Evolutionary conservation across 2,113 vertebrate species (phyloP).

Genomic region (Labeo rohita): DNA sequence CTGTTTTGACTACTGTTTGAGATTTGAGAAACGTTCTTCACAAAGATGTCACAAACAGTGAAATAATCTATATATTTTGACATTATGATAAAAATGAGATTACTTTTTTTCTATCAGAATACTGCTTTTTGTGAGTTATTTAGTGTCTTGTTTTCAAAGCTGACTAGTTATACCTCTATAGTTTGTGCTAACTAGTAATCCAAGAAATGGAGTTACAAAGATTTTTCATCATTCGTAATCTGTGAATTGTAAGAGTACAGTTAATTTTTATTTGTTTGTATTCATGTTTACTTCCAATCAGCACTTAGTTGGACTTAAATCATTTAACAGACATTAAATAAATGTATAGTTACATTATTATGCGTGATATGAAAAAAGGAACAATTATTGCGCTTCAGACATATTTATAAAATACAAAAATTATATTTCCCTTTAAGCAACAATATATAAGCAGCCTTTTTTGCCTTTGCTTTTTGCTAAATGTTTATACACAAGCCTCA

Average conservation of each 20-base stretch:
- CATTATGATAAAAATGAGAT: background rate
- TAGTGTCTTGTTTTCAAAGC: conserved; percentile 10
- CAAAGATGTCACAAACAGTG: background rate
- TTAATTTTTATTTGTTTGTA: background rate
- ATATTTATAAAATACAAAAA: conserved; percentile 16
- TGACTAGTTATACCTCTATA: background rate
- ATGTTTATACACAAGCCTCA: background rate
- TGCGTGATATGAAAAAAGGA: background rate
- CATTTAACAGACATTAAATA: conserved; percentile 11
- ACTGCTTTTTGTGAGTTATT: background rate
- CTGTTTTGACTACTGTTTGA: background rate
- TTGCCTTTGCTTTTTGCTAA: background rate
- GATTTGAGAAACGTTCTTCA: background rate
- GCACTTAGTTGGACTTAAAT: background rate
- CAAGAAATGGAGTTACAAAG: background rate
- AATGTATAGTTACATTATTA: background rate
- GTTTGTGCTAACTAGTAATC: background rate
- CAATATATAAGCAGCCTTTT: background rate
- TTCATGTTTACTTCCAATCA: background rate
- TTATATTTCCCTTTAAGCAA: background rate
- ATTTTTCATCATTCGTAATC: background rate
- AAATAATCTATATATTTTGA: background rate
- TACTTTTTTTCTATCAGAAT: background rate
- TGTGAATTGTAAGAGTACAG: background rate
- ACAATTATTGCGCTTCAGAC: background rate